Evolutionary conservation across 2,888 invertebrate genomes (phyloP), one percentile per base, ranked within the genome.

Genomic region (Eilema griseolum): DNA sequence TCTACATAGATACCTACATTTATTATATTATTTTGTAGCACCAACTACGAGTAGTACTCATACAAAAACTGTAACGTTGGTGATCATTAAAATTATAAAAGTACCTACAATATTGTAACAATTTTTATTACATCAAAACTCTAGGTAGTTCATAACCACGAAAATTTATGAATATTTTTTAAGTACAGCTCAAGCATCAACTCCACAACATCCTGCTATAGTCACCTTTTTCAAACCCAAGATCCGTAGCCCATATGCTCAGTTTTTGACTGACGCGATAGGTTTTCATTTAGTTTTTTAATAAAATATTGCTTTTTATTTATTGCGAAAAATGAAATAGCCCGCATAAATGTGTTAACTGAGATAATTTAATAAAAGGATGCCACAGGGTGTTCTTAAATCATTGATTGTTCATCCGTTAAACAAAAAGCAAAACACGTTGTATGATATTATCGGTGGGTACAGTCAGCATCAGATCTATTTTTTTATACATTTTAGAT

Each of bases 181-280:
- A 20, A n/a, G 7, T 23, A 33, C 1, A 24, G 16, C 20, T 46
- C 52, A 71, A 81, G 65, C 75, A 82, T 77, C 79, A 81, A 76
- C 2, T 37, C n/a, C 4, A 3, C 20, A 20, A 7, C 7, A 23
- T 71, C 72, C 24, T 33, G 1, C 74, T 75, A 80, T 10, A 68
- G 65, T 66, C 64, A 74, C 71, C 75, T 80, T 68, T 64, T 72
- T 33, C 70, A 37, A 56, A 69, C 65, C 66, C 77, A 79, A 79
- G 77, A 72, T 78, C 69, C 77, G 78, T 76, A 66, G 72, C 78
- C 86, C 89, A 89, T 85, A 86, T 89, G 89, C 81, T 88, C 79
- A 73, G 82, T 86, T 86, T 88, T 87, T 87, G 84, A 79, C 75
- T 70, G 72, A 78, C 73, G 73, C 76, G 80, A 78, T 81, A 81